Evolutionary conservation across 2,113 vertebrate genomes (phyloP).

Genomic region (Tachysurus fulvidraco): DNA sequence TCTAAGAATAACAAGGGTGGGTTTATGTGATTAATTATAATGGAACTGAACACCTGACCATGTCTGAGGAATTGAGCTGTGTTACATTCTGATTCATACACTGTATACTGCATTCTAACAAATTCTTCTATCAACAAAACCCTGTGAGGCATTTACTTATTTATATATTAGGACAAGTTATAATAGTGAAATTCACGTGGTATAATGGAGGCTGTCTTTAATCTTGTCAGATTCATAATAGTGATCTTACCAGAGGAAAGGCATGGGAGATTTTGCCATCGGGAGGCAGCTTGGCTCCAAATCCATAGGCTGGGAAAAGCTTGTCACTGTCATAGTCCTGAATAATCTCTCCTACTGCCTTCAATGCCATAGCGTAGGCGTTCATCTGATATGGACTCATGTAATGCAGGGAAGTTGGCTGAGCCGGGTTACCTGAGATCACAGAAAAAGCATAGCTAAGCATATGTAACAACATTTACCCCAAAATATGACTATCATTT

Average conservation of each 20-base stretch:
- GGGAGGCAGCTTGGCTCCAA: constrained; percentile 95
- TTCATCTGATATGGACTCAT: constrained; percentile 98
- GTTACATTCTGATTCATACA: not conserved
- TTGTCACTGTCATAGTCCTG: constrained; percentile 99
- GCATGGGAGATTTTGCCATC: constrained; percentile 96
- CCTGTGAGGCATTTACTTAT: not conserved
- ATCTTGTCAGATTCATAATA: not conserved
- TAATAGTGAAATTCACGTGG: not conserved
- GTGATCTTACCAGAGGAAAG: constrained; percentile 85
- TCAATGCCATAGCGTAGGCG: constrained; percentile 95
- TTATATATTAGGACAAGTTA: not conserved
- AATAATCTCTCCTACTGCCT: constrained; percentile 97
- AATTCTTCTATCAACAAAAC: not conserved
- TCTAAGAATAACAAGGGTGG: constrained; percentile 1
- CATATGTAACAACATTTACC: not conserved
- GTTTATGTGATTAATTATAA: not conserved
- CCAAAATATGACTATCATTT: not conserved
- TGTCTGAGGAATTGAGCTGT: not conserved
- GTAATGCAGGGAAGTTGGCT: constrained; percentile 97
- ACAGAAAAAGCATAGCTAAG: not conserved
- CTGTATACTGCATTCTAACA: not conserved
- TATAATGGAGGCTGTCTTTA: not conserved
- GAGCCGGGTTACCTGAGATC: constrained; percentile 86
- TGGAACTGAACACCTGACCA: not conserved
- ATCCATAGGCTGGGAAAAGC: constrained; percentile 96